Evolutionary conservation across 1,140 invertebrate species (phyloP), one percentile per base, ranked within the genome.

Genomic region (Cydia fagiglandana): DNA sequence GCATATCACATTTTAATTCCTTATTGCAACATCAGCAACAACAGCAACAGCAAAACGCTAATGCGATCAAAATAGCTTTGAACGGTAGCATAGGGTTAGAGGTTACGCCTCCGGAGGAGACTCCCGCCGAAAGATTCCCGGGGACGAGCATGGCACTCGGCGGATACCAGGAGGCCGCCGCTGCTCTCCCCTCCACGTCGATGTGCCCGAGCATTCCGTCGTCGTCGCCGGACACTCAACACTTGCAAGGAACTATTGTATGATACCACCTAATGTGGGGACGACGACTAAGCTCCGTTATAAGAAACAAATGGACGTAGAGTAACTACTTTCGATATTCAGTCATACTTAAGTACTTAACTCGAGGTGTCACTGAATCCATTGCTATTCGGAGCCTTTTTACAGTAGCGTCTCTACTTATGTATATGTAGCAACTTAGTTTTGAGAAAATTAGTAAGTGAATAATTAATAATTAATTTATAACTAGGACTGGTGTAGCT

Each of bases 181-280:
- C 83, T 79, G 94, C 75, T 85, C 94, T 83, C 83, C 95, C 85
- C 79, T 94, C 74, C 86, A 94, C 80, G 78, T 95, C 76, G 82
- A 93, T 79, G 91, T 95, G 80, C 84, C 92, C 74, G 75, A 78
- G 88, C 47, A 80, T 85, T 2, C 84, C 88, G 10, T 68, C 85
- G 9, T 83, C 93, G 53, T 86, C 93, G 4, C 94, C 95, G 30
- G 96, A 96, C 83, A 95, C 96, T 1, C 96, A 96, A 83, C 96
- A 97, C 83, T 92, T 97, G 76, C 96, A 97, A 91, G 97, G 97
- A 79, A 97, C 97, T 85, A 97, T 97, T 88, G 97, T 97, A 97
- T 97, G 96, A 97, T 97, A 97, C 94, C 95, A 97, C 94, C 96
- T 97, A 64, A 97, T 97, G 96, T 97, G 96, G 96, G 96, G 96